Conservation (phyloP, 2,113 vertebrate species). For the Corythoichthys haematopterus region DNA sequence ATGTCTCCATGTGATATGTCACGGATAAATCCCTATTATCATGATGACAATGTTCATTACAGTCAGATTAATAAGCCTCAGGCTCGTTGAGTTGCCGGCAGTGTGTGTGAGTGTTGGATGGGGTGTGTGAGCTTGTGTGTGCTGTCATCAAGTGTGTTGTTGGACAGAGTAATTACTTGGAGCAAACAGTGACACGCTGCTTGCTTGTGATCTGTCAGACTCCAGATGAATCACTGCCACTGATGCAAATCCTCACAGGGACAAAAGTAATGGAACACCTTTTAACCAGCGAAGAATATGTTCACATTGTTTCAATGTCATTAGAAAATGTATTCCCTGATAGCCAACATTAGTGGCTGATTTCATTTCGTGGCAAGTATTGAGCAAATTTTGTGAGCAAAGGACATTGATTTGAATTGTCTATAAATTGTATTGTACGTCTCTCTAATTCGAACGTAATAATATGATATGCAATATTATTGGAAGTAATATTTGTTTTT, state of each 20-base stretch:
- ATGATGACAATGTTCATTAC: constrained; percentile 74
- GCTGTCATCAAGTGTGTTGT: constrained; percentile 38
- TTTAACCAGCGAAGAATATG: neutral
- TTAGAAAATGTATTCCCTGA: neutral
- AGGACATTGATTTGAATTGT: no score
- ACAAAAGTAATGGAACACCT: neutral
- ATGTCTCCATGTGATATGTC: constrained; percentile 47
- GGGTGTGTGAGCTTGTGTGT: constrained; percentile 21
- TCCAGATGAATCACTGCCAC: constrained; percentile 41
- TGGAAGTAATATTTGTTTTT: no score
- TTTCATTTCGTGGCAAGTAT: no score
- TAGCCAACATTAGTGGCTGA: no score
- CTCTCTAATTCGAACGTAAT: no score
- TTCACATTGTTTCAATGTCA: neutral
- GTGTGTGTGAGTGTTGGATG: neutral
- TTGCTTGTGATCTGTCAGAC: constrained; percentile 43
- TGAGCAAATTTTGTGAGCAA: no score
- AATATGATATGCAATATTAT: no score
- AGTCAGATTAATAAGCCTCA: constrained; percentile 62
- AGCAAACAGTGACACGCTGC: constrained; percentile 41
- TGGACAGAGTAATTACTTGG: constrained; percentile 47
- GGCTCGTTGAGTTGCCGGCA: constrained; percentile 59
- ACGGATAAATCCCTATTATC: constrained; percentile 73
- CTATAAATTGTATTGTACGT: no score
- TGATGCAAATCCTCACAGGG: neutral